phyloP scores from a whole-genome alignment of 2,797 vertebrate species.

The Microctenopoma stevenorrisi region DNA sequence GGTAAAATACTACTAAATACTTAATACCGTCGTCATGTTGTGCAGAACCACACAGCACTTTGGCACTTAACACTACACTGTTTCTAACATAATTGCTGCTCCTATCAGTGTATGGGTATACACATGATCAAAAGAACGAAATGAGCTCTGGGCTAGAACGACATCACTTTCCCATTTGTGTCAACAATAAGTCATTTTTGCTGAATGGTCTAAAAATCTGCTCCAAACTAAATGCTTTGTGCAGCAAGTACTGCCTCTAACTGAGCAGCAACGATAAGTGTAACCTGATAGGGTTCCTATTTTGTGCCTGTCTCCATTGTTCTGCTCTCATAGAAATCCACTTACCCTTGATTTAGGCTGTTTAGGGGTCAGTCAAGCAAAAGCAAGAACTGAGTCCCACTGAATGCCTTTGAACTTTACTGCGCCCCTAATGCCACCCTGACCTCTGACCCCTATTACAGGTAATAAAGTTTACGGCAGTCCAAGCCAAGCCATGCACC shows the following conservation, averaged over 20 bases:
- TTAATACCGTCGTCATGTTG: not conserved
- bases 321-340: conserved; percentile 79
- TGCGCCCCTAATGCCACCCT: conserved; percentile 93
- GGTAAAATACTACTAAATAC: not conserved
- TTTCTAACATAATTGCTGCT: conserved; percentile 25
- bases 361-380: conserved; percentile 91
- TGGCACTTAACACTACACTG: conserved; percentile 8
- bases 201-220: conserved; percentile 42
- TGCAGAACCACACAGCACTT: not conserved
- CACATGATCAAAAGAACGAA: conserved; percentile 37
- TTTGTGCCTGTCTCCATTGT: conserved; percentile 69
- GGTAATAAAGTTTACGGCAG: conserved; percentile 99
- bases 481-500: conserved; percentile 98
- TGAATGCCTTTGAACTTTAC: conserved; percentile 98
- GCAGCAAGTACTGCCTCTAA: conserved; percentile 64
- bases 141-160: conserved; percentile 22
- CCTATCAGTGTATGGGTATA: conserved; percentile 8
- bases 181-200: conserved; percentile 49
- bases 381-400: conserved; percentile 89
- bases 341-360: conserved; percentile 87
- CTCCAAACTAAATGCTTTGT: conserved; percentile 50
- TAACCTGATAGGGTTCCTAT: conserved; percentile 67
- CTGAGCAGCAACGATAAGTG: conserved; percentile 62
- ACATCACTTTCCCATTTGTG: conserved; percentile 24
- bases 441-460: conserved; percentile 97